Evolutionary conservation across 2,888 invertebrate species (phyloP).

Genomic region (Molanna angustata): DNA sequence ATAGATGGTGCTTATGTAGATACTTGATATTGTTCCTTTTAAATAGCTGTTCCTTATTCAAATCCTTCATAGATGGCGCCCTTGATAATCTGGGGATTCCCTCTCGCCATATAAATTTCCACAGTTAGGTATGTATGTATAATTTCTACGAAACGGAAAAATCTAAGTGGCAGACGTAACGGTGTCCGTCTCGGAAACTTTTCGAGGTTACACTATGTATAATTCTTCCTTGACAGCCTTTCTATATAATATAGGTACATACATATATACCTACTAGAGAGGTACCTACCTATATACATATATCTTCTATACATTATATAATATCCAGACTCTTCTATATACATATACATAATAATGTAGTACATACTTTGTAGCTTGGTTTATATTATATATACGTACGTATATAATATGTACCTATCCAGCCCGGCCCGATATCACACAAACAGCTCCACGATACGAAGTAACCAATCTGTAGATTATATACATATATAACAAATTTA

Average conservation of each 20-base stretch:
- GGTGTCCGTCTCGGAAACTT: conserved; percentile 25
- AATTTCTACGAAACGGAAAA: conserved; percentile 10
- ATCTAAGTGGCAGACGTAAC: conserved; percentile 21
- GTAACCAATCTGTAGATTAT: no score
- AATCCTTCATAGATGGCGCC: background rate
- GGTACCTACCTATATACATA: no score
- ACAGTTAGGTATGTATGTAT: background rate
- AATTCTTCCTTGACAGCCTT: conserved; percentile 18
- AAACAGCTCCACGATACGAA: background rate
- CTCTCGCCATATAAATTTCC: background rate
- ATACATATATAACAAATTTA: no score
- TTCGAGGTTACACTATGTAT: conserved; percentile 20
- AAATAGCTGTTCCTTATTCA: no score
- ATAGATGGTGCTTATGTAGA: no score
- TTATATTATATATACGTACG: no score
- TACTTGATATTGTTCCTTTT: no score
- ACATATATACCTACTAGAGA: no score
- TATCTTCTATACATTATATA: no score
- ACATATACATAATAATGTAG: background rate
- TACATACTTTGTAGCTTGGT: no score
- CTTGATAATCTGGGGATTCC: conserved; percentile 7
- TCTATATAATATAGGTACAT: conserved; percentile 4
- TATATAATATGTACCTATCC: background rate
- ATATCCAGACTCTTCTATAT: conserved; percentile 2
- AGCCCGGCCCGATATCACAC: conserved; percentile 1